A percentile compares a stretch with the other conserved stretches of the same genome.
These are phyloP conservation scores for Melanaphis sacchari DNA, from an alignment of 1,140 invertebrate species.

Conservation along the genomic window DNA sequence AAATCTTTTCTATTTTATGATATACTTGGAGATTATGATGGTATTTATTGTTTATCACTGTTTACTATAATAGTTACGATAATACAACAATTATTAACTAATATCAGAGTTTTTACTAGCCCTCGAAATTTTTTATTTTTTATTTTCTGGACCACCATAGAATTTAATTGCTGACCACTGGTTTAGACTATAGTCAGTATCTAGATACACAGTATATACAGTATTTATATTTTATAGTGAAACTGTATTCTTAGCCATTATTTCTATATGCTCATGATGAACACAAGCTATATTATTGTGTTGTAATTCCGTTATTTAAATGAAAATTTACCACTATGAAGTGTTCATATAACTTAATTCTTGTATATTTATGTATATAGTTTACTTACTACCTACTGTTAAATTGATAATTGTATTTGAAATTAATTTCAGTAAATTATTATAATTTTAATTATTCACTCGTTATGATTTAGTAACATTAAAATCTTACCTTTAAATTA, in stretches of 20 bases:
- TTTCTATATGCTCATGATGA: not conserved
- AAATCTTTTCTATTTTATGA: too few relatives aligned
- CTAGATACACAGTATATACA: not conserved
- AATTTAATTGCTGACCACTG: too few relatives aligned
- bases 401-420: not conserved
- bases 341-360: not conserved
- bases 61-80: too few relatives aligned
- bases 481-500: not conserved
- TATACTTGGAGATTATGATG: too few relatives aligned
- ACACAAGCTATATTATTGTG: not conserved
- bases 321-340: not conserved
- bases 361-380: not conserved
- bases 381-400: not conserved
- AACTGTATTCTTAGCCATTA: not conserved
- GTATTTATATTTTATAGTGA: not conserved
- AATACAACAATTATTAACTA: too few relatives aligned
- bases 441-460: not conserved
- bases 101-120: too few relatives aligned
- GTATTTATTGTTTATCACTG: too few relatives aligned
- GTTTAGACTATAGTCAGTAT: not conserved
- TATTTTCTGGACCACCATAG: too few relatives aligned
- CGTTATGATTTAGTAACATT: not conserved
- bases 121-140: too few relatives aligned
- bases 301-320: not conserved
- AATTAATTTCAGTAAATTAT: not conserved